Conservation (phyloP, 2,113 vertebrate species). For the Psilopsiagon aymara region DNA sequence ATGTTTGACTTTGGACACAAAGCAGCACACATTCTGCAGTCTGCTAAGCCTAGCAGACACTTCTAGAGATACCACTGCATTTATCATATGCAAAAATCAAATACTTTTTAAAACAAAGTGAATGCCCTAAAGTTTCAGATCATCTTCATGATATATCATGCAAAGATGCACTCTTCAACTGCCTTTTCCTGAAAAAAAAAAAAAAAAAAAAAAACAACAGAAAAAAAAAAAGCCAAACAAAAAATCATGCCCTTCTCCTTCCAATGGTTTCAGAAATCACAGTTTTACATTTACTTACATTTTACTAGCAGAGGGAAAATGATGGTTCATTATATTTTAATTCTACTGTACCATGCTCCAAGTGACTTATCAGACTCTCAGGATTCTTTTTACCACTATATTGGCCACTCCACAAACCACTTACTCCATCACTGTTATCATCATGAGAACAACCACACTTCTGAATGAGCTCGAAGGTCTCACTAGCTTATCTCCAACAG, state of each 20-base stretch:
- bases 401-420: background rate
- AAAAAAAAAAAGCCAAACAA: background rate
- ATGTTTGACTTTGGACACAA: background rate
- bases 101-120: background rate
- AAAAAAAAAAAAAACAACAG: background rate
- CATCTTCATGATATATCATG: background rate
- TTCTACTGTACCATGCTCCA: background rate
- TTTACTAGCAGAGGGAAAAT: background rate
- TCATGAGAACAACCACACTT: background rate
- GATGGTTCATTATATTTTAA: background rate
- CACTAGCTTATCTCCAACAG: background rate
- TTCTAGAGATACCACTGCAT: background rate
- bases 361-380: background rate
- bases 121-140: background rate
- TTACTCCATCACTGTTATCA: background rate
- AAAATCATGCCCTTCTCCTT: background rate
- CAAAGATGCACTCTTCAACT: background rate
- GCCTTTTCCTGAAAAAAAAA: background rate
- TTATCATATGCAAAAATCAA: background rate
- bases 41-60: background rate
- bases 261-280: background rate
- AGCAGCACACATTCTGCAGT: background rate
- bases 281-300: background rate
- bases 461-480: background rate
- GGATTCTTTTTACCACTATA: background rate